Conservation (phyloP, 2,797 vertebrate genomes). For the Sebastiscus tertius region DNA sequence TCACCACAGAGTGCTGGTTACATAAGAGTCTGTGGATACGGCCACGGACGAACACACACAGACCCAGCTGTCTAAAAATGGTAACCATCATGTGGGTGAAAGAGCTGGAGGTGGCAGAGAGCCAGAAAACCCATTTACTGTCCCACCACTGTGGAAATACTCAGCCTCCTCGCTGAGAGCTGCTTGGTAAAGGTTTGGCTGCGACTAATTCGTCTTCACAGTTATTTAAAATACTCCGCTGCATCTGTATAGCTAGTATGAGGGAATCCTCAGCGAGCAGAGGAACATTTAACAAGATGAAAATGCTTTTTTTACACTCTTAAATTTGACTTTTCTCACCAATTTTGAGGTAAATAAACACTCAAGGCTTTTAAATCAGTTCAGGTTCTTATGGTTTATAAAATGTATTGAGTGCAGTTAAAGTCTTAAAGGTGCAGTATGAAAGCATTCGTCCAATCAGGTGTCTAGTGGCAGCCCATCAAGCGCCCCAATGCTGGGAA, state of each 20-base stretch:
- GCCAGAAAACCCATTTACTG: constrained; percentile 36
- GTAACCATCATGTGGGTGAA: constrained; percentile 43
- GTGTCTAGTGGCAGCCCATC: too few relatives aligned
- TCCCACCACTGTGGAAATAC: background rate
- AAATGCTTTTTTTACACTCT: background rate
- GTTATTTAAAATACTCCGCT: background rate
- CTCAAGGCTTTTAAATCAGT: background rate
- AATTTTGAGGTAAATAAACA: background rate
- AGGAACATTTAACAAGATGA: background rate
- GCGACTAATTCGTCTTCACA: background rate
- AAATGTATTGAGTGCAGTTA: background rate
- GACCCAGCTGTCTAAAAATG: constrained; percentile 54
- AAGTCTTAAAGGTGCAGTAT: background rate
- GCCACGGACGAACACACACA: background rate
- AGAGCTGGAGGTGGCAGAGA: constrained; percentile 29
- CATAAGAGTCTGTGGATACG: constrained; percentile 31
- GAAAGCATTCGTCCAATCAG: too few relatives aligned
- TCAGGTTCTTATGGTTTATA: background rate
- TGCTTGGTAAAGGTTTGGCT: background rate
- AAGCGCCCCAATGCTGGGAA: too few relatives aligned
- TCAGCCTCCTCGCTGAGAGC: constrained; percentile 14
- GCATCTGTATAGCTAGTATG: too few relatives aligned
- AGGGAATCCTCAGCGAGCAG: background rate
- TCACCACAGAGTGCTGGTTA: constrained; percentile 22
- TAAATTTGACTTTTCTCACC: background rate